A percentile compares a stretch with the other conserved stretches of the same genome.
phyloP scores from a whole-genome alignment of 1,140 invertebrate genomes.

The Lasaia peninsularis region DNA sequence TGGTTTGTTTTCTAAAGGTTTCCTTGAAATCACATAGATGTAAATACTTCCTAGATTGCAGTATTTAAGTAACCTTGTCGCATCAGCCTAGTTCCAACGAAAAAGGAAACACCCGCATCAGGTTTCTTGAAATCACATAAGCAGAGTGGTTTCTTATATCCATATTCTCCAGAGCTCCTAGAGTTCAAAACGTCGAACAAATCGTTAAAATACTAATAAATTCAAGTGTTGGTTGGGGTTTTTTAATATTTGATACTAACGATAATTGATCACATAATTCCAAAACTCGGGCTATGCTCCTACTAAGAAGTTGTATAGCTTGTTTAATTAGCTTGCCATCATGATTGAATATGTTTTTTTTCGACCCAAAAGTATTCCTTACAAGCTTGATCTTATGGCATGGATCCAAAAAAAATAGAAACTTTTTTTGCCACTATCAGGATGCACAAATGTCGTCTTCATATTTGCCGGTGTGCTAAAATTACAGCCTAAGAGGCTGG shows the following conservation, averaged over 20 bases:
- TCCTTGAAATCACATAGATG: too few species aligned
- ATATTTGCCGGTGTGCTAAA: too few species aligned
- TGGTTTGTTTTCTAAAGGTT: too few species aligned
- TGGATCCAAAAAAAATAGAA: too few species aligned
- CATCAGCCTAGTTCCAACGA: too few species aligned
- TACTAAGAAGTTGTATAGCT: not conserved
- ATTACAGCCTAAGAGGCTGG: too few species aligned
- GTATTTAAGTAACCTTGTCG: too few species aligned
- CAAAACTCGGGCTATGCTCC: not conserved
- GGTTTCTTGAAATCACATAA: too few species aligned
- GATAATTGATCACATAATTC: not conserved
- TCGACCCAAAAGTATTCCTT: not conserved
- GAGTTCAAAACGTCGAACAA: slow-evolving; percentile 1
- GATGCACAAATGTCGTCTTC: too few species aligned
- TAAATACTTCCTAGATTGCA: too few species aligned
- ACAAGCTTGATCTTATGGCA: not conserved
- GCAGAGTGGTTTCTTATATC: not conserved
- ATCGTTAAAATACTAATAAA: not conserved
- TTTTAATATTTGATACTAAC: not conserved
- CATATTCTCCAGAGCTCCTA: not conserved
- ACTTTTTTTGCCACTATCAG: too few species aligned
- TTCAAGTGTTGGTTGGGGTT: not conserved
- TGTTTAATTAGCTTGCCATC: slow-evolving; percentile 29
- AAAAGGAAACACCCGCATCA: too few species aligned
- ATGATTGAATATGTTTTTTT: slow-evolving; percentile 29